Evolutionary conservation across 2,797 vertebrate genomes (phyloP).

Genomic region (Helicolenus hilgendorfi): DNA sequence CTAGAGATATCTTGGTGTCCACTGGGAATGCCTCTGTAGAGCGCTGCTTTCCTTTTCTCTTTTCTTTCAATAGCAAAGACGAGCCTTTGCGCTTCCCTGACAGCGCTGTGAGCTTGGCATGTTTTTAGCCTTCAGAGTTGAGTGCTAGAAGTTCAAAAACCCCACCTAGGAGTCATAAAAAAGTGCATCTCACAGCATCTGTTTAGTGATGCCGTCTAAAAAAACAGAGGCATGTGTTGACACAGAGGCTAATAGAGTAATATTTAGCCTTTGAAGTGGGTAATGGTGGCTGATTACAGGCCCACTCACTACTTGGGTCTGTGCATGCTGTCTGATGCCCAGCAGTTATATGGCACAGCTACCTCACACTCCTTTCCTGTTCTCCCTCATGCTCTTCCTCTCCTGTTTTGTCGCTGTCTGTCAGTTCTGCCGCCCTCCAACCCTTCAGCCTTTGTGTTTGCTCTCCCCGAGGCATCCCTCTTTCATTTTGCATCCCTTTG

Average conservation of each 20-base stretch:
- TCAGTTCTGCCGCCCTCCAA: conserved; percentile 49
- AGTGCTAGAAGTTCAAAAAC: conserved; percentile 54
- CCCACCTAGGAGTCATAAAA: conserved; percentile 38
- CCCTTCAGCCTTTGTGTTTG: conserved; percentile 52
- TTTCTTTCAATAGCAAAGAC: conserved; percentile 31
- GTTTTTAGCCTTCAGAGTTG: conserved; percentile 56
- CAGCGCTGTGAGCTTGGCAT: conserved; percentile 47
- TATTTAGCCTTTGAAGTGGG: conserved; percentile 58
- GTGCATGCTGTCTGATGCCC: conserved; percentile 57
- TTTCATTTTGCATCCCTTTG: conserved; percentile 75
- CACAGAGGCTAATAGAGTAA: conserved; percentile 45
- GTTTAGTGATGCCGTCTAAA: conserved; percentile 11
- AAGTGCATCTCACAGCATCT: conserved; percentile 47
- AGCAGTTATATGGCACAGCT: conserved; percentile 49
- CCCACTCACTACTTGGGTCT: conserved; percentile 22
- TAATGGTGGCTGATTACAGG: conserved; percentile 61
- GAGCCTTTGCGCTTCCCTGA: conserved; percentile 41
- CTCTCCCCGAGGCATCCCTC: conserved; percentile 60
- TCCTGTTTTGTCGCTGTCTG: conserved; percentile 42
- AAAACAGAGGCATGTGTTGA: conserved; percentile 9
- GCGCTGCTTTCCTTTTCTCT: conserved; percentile 40
- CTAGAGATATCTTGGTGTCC: conserved; percentile 58
- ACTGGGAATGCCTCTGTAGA: conserved; percentile 60
- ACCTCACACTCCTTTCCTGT: conserved; percentile 2
- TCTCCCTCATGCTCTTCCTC: conserved; percentile 34